phyloP scores from a whole-genome alignment of 2,797 vertebrate species.

The Chelmon rostratus region DNA sequence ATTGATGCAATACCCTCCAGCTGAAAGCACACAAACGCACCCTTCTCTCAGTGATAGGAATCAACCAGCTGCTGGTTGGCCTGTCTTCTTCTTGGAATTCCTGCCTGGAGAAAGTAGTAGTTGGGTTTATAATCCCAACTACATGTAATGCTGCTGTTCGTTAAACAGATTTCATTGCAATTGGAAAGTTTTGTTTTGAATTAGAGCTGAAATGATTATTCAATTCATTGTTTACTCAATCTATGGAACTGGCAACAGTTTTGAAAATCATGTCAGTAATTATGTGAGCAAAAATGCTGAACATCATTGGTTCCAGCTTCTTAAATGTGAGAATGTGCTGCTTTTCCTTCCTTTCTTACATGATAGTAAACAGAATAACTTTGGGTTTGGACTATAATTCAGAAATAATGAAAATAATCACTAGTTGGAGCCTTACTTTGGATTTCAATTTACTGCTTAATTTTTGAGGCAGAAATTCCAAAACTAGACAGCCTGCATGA shows the following conservation, averaged over 20 bases:
- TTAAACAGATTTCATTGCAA: background rate
- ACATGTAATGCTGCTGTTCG: background rate
- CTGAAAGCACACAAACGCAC: slow-evolving; percentile 1
- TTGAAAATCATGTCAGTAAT: background rate
- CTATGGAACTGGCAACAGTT: background rate
- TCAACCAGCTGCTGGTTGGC: background rate
- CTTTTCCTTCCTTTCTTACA: background rate
- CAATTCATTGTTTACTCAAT: background rate
- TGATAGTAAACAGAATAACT: background rate
- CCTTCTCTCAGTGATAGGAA: background rate
- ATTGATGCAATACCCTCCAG: background rate
- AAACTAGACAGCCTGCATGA: background rate
- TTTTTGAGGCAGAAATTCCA: background rate
- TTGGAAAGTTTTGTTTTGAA: background rate
- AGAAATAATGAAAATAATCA: background rate
- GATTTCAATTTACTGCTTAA: background rate
- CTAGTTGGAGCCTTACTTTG: background rate
- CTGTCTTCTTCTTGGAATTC: background rate
- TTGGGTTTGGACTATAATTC: background rate
- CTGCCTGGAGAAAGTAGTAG: background rate
- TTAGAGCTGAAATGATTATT: background rate
- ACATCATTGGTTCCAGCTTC: background rate
- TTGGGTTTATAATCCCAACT: background rate
- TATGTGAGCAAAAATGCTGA: background rate
- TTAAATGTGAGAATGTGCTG: background rate